Percentiles rank a stretch among this genome's conserved stretches.
phyloP scores from a whole-genome alignment of 2,113 vertebrate species.

The Ammodytes marinus region DNA sequence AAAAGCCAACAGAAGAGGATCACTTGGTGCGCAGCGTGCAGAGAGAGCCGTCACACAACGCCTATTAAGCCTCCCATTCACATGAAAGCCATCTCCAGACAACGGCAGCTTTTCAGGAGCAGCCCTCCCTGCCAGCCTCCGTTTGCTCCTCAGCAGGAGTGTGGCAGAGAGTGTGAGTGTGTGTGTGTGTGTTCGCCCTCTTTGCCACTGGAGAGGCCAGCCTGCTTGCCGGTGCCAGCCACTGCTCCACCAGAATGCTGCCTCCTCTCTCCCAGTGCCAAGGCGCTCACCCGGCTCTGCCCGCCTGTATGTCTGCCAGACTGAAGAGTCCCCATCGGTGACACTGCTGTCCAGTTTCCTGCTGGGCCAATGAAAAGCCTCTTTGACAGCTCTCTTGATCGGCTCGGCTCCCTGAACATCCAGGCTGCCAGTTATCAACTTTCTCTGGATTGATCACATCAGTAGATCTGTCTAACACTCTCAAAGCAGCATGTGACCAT shows the following conservation, averaged over 20 bases:
- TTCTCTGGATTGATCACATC: slow-evolving; percentile 43
- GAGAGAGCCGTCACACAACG: slow-evolving; percentile 69
- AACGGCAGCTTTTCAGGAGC: slow-evolving; percentile 77
- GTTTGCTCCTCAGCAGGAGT: slow-evolving; percentile 77
- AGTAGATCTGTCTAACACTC: slow-evolving; percentile 1
- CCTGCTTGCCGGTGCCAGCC: slow-evolving; percentile 67
- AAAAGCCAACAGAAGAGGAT: slow-evolving; percentile 75
- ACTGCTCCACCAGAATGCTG: slow-evolving; percentile 61
- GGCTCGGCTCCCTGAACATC: slow-evolving; percentile 45
- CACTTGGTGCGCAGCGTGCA: slow-evolving; percentile 67
- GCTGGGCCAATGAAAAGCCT: slow-evolving; percentile 74
- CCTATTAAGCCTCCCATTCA: slow-evolving; percentile 76
- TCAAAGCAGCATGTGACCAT: neutral
- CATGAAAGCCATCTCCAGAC: slow-evolving; percentile 78
- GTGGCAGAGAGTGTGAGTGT: slow-evolving; percentile 61
- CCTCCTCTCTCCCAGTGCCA: slow-evolving; percentile 61
- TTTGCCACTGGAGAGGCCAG: slow-evolving; percentile 66
- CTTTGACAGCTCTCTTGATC: slow-evolving; percentile 82
- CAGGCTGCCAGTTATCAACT: slow-evolving; percentile 57
- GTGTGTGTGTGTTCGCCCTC: slow-evolving; percentile 56
- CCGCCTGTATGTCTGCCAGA: slow-evolving; percentile 80
- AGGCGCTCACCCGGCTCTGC: slow-evolving; percentile 64
- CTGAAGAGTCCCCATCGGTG: slow-evolving; percentile 70
- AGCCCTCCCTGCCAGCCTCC: slow-evolving; percentile 73
- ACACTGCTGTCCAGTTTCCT: slow-evolving; percentile 68